A percentile compares a stretch with the other conserved stretches of the same genome.
These are phyloP conservation scores for Brachionus rubens DNA, from an alignment of 1,140 invertebrate species.

Conservation along the genomic window DNA sequence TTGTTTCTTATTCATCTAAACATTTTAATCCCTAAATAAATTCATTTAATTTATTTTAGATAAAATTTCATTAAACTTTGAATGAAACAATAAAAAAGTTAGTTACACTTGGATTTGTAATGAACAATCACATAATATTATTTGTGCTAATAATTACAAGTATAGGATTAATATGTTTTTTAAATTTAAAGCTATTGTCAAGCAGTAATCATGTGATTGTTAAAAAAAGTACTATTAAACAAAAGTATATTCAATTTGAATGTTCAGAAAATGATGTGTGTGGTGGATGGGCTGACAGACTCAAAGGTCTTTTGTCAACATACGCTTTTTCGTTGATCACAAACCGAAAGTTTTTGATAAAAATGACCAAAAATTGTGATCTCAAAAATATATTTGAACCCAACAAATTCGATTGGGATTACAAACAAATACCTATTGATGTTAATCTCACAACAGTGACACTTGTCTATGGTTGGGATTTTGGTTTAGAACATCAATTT, in stretches of 20 bases:
- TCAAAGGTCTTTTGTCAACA: slow-evolving; percentile 22
- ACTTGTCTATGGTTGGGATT: neutral
- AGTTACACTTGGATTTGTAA: no score
- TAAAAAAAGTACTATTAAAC: no score
- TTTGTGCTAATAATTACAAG: no score
- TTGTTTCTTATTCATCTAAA: no score
- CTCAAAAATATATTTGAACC: neutral
- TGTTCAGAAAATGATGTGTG: neutral
- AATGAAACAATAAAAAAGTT: no score
- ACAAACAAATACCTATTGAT: neutral
- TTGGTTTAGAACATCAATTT: neutral
- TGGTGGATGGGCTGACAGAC: slow-evolving; percentile 36
- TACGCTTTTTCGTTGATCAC: slow-evolving; percentile 9
- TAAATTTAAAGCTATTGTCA: no score
- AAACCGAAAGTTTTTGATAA: slow-evolving; percentile 26
- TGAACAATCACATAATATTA: no score
- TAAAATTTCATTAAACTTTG: no score
- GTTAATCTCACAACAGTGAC: neutral
- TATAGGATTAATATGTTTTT: no score
- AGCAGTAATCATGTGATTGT: no score
- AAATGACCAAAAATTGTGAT: slow-evolving; percentile 35
- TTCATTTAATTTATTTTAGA: no score
- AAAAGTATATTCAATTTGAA: neutral
- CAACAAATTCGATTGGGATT: slow-evolving; percentile 6
- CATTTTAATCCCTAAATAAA: no score